Base-by-base conservation (phyloP, 2,113 vertebrate species). In the Solea solea region DNA sequence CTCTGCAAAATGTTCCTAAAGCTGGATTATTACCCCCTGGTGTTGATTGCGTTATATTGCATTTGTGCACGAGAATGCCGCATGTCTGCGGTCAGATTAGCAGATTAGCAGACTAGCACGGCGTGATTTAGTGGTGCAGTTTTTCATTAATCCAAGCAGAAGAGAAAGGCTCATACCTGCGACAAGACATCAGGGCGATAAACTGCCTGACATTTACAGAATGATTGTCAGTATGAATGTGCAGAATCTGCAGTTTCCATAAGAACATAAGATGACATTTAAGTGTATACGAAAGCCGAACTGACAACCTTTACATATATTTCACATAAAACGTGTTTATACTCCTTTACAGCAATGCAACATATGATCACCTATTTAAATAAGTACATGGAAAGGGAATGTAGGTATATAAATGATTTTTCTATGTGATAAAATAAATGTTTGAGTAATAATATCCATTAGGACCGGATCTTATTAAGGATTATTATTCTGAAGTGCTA, bases 391-490 rank as follows among this genome's bases (percentile, higher is more conserved):
- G 72, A 28, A 28, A 45, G 9, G 9, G 2, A 53, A 63, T 51
- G 61, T 28, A 34, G 56, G 59, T 39, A 48, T 49, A 46, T 71
- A 61, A 77, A 34, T 34, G 34, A 34, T 34, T 4, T 2, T 4
- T 34, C 34, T 34, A 34, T 34, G 34, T 34, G 34, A 34, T 58
- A 59, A 76, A 64, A 63, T 72, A 12, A 76, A 69, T 72, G 39
- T 57, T 86, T 78, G 74, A 65, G 55, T 82, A 84, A 82, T 83
- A 57, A 41, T 49, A 28, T 78, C 14, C 68, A 82, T 67, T 60
- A 60, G n/a, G 64, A 83, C 51, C 16, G 61, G 73, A 74, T 72
- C 80, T 76, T 57, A 78, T 84, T 85, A 74, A 86, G 76, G 52
- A 59, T 79, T 64, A 77, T 81, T 84, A 81, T 76, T 72, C 67